Conservation (phyloP, 2,888 invertebrate species). For the Agrilus biguttatus region DNA sequence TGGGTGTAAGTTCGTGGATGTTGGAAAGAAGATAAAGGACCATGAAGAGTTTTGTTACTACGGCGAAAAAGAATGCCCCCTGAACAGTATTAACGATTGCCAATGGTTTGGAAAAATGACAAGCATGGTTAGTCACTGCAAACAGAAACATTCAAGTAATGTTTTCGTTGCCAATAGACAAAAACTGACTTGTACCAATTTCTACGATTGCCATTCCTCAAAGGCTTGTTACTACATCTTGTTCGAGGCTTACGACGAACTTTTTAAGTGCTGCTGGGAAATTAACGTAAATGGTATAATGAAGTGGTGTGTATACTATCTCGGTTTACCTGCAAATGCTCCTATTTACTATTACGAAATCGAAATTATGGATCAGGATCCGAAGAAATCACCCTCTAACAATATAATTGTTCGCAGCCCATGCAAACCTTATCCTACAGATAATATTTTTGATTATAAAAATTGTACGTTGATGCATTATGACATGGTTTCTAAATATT, state of each 20-base stretch:
- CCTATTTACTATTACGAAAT: constrained; percentile 3
- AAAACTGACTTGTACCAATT: constrained; percentile 9
- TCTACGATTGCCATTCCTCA: background rate
- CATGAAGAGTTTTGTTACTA: constrained; percentile 13
- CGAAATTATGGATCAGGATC: constrained; percentile 6
- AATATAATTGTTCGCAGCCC: background rate
- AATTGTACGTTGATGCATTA: constrained; percentile 10
- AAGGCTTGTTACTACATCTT: constrained; percentile 6
- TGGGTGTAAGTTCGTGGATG: constrained; percentile 11
- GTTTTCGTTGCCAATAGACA: constrained; percentile 10
- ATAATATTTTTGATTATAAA: constrained; percentile 1
- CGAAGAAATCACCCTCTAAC: constrained; percentile 5
- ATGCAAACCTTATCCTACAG: constrained; percentile 3
- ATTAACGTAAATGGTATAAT: constrained; percentile 12
- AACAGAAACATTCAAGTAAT: constrained; percentile 11
- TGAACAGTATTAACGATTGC: constrained; percentile 9
- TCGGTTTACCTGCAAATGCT: constrained; percentile 1
- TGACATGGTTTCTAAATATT: constrained; percentile 10
- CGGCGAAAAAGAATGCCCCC: constrained; percentile 10
- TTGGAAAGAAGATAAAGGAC: constrained; percentile 9
- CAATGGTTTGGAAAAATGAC: constrained; percentile 11
- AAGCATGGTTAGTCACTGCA: constrained; percentile 12
- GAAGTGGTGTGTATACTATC: constrained; percentile 14
- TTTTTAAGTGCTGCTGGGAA: constrained; percentile 15
- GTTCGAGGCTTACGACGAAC: constrained; percentile 10